Evolutionary conservation across 2,113 vertebrate species (phyloP).

Genomic region (Ammodramus savannarum): DNA sequence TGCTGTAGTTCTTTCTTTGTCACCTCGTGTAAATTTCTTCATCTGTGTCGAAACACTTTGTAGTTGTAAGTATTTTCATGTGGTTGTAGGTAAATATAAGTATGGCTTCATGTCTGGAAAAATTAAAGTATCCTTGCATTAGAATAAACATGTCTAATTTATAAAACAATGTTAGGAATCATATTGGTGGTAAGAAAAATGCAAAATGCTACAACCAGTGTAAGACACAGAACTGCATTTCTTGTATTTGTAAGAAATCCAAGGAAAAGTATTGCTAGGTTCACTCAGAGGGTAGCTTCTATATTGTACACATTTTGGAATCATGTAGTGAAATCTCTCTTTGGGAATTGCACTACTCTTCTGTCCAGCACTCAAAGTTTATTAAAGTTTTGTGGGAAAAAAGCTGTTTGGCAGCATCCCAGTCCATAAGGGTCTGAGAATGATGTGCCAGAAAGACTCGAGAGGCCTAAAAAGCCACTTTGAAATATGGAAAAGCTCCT

Average conservation of each 20-base stretch:
- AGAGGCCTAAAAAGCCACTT: conserved; percentile 23
- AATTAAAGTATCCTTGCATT: not conserved
- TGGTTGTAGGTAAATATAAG: not conserved
- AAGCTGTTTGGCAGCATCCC: conserved; percentile 58
- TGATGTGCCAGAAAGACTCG: conserved; percentile 41
- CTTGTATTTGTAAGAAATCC: not conserved
- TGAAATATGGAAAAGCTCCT: conserved; percentile 17
- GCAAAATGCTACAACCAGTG: not conserved
- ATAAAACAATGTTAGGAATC: not conserved
- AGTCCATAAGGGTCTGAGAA: conserved; percentile 65
- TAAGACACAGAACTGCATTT: not conserved
- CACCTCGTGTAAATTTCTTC: not conserved
- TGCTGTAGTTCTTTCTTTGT: not conserved
- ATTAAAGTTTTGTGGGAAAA: conserved; percentile 68
- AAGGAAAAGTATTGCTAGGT: not conserved
- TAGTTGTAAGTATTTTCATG: not conserved
- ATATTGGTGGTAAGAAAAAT: not conserved
- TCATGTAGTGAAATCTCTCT: conserved; percentile 34
- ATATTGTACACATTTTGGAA: not conserved
- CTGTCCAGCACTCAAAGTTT: conserved; percentile 42
- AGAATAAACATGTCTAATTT: not conserved
- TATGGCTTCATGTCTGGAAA: not conserved
- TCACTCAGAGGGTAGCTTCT: conserved; percentile 16
- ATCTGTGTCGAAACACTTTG: not conserved
- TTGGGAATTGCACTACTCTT: conserved; percentile 34